phyloP scores from a whole-genome alignment of 2,113 vertebrate genomes.

The Cromileptes altivelis region DNA sequence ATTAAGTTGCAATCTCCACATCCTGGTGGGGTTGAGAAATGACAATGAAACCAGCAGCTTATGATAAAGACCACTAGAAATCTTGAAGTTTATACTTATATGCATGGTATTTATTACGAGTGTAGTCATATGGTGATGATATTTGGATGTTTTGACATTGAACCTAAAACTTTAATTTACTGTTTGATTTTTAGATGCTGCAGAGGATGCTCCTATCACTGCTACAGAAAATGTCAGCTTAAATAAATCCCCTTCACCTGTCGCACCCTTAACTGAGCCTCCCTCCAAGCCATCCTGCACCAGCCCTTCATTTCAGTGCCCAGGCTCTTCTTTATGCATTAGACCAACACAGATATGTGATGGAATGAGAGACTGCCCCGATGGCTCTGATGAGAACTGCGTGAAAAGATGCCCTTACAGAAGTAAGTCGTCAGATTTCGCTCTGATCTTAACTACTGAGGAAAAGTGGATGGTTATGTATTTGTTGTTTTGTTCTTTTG shows the following conservation, averaged over 20 bases:
- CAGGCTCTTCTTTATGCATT: conserved; percentile 79
- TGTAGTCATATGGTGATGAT: background rate
- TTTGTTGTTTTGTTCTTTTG: background rate
- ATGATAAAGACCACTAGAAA: background rate
- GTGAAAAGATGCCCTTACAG: conserved; percentile 76
- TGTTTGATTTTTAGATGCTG: background rate
- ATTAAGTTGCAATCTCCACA: no score
- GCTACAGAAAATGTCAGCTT: background rate
- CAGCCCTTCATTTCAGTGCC: conserved; percentile 82
- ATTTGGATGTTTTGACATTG: background rate
- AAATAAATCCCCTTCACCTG: background rate
- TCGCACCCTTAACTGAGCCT: background rate
- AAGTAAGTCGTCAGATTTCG: conserved; percentile 72
- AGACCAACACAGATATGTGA: conserved; percentile 85
- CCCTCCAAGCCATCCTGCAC: conserved; percentile 63
- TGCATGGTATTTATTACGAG: background rate
- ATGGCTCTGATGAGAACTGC: conserved; percentile 89
- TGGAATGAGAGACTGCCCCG: conserved; percentile 86
- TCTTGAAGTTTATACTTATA: background rate
- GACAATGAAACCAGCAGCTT: background rate
- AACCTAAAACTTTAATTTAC: background rate
- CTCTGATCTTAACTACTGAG: background rate
- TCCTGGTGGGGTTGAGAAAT: no score
- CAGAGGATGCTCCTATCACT: background rate
- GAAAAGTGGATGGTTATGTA: background rate